Base-by-base conservation (phyloP, 2,113 vertebrate species). In the Hippocampus mohnikei region DNA sequence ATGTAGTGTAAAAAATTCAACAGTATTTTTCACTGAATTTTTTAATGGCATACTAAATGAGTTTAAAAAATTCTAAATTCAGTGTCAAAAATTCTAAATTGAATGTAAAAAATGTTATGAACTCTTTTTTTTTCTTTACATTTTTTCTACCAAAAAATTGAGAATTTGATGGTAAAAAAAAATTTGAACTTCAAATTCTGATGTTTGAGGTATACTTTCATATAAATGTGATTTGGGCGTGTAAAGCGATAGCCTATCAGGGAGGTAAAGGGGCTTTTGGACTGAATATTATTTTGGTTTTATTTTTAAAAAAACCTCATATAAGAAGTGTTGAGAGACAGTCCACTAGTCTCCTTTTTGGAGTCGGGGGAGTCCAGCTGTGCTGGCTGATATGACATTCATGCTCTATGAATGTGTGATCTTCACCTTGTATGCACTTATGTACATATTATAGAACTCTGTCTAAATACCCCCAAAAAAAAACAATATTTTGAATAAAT, bases 351-450 rank as follows among this genome's bases (percentile, higher is more conserved):
- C 85, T 87, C 85, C 86, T 76, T 9, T n/a, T 53, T 53, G 18
- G 48, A 7, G 48, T 18, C 7, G 20, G 18, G 18, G 52, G 59
- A 82, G 78, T 77, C 84, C 90, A 89, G 93, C 93, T 94, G 94
- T 95, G 94, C 95, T 95, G 94, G 86, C 93, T 93, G 91, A 94
- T 91, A 91, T 93, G 91, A 94, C 91, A 91, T 93, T 67, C 69
- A 83, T 91, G 91, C 93, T 94, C 93, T 77, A 94, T 88, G 94
- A 94, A 94, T 94, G 95, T 96, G 94, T 96, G 91, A 96, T 91
- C 94, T 93, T 95, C 93, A 94, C 92, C 93, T 95, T 94, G 94
- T 95, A 96, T 96, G 95, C 95, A 97, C 95, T 96, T 96, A 93
- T 97, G 95, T 96, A 96, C 91, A 97, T 96, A 96, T 94, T 55